phyloP scores from a whole-genome alignment of 1,140 invertebrate genomes.

The Eriosoma lanigerum region DNA sequence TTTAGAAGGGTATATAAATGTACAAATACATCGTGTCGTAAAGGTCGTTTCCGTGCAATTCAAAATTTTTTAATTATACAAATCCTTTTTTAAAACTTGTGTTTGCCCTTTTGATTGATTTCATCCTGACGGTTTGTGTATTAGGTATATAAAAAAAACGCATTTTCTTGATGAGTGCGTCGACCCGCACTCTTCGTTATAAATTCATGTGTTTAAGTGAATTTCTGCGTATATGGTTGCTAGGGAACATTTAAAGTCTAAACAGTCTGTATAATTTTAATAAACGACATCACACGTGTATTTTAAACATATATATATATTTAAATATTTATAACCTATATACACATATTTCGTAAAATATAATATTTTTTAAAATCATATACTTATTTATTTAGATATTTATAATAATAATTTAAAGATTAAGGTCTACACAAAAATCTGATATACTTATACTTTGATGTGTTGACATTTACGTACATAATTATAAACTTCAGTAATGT shows the following conservation, averaged over 20 bases:
- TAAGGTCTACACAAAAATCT: too few species aligned
- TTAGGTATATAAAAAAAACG: not conserved
- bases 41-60: too few species aligned
- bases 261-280: not conserved
- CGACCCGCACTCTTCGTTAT: slow-evolving; percentile 32
- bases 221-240: slow-evolving; percentile 21
- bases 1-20: too few species aligned
- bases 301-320: not conserved
- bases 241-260: slow-evolving; percentile 30
- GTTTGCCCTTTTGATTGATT: not conserved
- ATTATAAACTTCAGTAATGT: too few species aligned
- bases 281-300: not conserved
- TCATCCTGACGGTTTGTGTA: not conserved
- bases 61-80: too few species aligned
- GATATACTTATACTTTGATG: too few species aligned
- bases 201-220: slow-evolving; percentile 16
- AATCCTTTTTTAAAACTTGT: too few species aligned
- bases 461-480: too few species aligned
- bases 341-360: not conserved
- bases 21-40: too few species aligned
- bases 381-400: too few species aligned
- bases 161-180: slow-evolving; percentile 22
- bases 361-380: not conserved
- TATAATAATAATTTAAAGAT: too few species aligned
- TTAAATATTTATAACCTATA: too few species aligned